Evolutionary conservation across 2,113 vertebrate genomes (phyloP).

Genomic region (Platanista minor): DNA sequence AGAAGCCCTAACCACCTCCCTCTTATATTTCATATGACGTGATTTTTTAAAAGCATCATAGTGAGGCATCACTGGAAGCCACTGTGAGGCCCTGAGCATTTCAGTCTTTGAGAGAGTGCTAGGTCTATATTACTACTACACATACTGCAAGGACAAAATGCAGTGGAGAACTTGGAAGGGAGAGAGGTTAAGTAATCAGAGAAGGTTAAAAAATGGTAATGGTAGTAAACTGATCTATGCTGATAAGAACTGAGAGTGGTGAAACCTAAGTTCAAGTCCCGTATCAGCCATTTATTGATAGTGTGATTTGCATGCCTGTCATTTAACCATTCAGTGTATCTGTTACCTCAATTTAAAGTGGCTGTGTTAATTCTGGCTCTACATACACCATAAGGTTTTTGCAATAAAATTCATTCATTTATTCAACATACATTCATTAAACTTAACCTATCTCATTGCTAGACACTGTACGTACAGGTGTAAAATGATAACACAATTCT

Average conservation of each 20-base stretch:
- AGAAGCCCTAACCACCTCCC: not conserved
- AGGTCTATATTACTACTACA: not conserved
- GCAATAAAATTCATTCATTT: not conserved
- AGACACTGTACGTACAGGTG: not conserved
- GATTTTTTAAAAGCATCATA: not conserved
- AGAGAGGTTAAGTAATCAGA: not conserved
- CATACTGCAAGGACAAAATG: not conserved
- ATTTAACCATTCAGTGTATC: not conserved
- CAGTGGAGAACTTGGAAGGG: not conserved
- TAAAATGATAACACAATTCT: not conserved
- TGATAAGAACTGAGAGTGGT: not conserved
- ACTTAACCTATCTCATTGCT: not conserved
- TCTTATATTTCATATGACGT: conserved; percentile 2
- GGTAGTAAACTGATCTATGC: not conserved
- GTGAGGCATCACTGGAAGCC: not conserved
- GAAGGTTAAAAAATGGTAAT: not conserved
- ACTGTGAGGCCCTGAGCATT: not conserved
- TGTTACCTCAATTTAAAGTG: not conserved
- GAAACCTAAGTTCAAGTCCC: not conserved
- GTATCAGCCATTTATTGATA: not conserved
- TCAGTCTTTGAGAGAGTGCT: not conserved
- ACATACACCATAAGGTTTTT: not conserved
- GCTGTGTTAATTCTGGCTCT: not conserved
- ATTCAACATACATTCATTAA: not conserved
- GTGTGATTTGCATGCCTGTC: not conserved